Conservation (phyloP, 2,113 vertebrate species). For the Noturus placidus region DNA sequence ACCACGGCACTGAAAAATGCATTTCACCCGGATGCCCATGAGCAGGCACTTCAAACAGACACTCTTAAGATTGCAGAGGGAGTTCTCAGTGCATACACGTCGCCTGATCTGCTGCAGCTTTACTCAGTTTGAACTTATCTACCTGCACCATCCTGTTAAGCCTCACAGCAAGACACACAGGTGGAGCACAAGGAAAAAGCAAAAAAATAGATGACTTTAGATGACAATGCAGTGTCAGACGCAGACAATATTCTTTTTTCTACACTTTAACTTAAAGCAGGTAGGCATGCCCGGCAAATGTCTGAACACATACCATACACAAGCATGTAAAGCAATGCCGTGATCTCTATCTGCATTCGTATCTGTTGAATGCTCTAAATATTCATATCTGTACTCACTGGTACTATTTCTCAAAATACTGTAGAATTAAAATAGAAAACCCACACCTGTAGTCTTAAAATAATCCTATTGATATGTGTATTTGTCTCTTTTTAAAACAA, state of each 20-base stretch:
- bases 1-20: constrained; percentile 14
- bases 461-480: not conserved
- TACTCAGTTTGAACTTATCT: constrained; percentile 22
- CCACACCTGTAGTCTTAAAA: too few species aligned
- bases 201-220: not conserved
- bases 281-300: not conserved
- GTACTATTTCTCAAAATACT: not conserved
- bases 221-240: not conserved
- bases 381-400: not conserved
- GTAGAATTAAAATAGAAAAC: not conserved
- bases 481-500: not conserved
- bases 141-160: constrained; percentile 4
- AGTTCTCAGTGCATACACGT: constrained; percentile 38
- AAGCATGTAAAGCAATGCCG: not conserved
- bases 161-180: not conserved
- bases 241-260: not conserved
- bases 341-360: not conserved
- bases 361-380: not conserved
- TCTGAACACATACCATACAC: not conserved
- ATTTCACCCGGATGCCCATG: constrained; percentile 55
- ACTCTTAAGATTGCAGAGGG: constrained; percentile 66
- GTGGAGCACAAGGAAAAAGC: not conserved
- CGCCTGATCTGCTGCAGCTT: constrained; percentile 37
- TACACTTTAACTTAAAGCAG: not conserved
- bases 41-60: constrained; percentile 75